Evolutionary conservation across 1,140 invertebrate genomes (phyloP).

Genomic region (Drosophila athabasca): DNA sequence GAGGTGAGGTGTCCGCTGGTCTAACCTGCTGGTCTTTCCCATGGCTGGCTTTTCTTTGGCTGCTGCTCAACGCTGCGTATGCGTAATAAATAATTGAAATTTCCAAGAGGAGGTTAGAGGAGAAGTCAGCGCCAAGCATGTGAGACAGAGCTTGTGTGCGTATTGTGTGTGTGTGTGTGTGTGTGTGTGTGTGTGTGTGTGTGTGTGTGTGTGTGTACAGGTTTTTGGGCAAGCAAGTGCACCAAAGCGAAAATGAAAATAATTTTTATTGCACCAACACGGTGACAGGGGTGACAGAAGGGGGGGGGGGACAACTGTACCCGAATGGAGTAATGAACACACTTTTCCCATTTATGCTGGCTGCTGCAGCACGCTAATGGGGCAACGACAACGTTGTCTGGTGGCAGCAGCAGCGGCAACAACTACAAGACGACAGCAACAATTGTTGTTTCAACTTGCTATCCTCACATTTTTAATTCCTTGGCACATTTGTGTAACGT

Average conservation of each 20-base stretch:
- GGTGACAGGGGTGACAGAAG: background rate
- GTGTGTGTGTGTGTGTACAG: conserved; percentile 55
- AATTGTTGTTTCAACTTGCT: conserved; percentile 61
- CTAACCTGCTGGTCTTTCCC: no score
- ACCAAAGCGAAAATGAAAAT: conserved; percentile 77
- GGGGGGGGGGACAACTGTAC: no score
- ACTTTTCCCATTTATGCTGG: conserved; percentile 78
- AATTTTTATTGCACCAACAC: conserved; percentile 70
- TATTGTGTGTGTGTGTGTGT: no score
- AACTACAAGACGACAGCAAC: conserved; percentile 65
- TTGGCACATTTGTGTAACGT: conserved; percentile 81
- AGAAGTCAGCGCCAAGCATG: conserved; percentile 12
- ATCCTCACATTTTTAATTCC: conserved; percentile 78
- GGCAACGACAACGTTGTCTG: conserved; percentile 16
- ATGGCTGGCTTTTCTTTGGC: background rate
- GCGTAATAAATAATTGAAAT: conserved; percentile 80
- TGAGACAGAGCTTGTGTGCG: conserved; percentile 12
- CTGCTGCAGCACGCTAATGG: conserved; percentile 74
- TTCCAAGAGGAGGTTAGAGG: no score
- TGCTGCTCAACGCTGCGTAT: conserved; percentile 61
- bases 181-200: no score
- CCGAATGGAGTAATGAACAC: conserved; percentile 68
- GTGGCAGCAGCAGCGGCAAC: conserved; percentile 16
- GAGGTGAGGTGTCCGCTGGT: no score
- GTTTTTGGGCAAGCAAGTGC: conserved; percentile 77